phyloP scores from a whole-genome alignment of 2,113 vertebrate species.

The Halcyon senegalensis region DNA sequence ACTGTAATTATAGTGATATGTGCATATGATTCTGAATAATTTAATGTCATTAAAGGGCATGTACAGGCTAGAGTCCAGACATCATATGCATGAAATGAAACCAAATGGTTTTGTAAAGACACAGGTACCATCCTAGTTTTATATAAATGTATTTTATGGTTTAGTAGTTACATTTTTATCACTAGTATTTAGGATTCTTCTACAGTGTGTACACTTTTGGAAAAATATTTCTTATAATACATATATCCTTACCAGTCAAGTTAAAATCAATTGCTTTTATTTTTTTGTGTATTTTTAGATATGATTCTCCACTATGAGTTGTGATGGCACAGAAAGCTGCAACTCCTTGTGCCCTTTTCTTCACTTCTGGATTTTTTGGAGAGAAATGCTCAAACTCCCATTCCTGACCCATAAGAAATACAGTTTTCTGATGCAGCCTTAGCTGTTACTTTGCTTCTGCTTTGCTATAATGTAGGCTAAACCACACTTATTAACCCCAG shows the following conservation, averaged over 20 bases:
- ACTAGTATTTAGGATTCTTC: not conserved
- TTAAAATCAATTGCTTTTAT: not conserved
- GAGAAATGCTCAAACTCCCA: not conserved
- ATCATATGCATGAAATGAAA: not conserved
- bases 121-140: not conserved
- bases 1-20: not conserved
- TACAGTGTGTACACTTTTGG: not conserved
- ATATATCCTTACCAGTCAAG: not conserved
- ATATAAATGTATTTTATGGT: not conserved
- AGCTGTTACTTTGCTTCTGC: not conserved
- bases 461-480: not conserved
- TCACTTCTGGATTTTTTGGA: not conserved
- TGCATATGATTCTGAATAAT: not conserved
- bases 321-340: not conserved
- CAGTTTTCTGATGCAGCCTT: not conserved
- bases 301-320: not conserved
- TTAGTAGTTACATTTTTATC: not conserved
- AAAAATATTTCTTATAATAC: not conserved
- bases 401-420: not conserved
- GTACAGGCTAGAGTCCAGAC: not conserved
- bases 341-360: not conserved
- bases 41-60: not conserved
- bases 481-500: not conserved
- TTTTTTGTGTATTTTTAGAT: not conserved
- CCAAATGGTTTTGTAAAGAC: not conserved